phyloP scores from a whole-genome alignment of 2,888 invertebrate genomes.

The Microchrysa polita region DNA sequence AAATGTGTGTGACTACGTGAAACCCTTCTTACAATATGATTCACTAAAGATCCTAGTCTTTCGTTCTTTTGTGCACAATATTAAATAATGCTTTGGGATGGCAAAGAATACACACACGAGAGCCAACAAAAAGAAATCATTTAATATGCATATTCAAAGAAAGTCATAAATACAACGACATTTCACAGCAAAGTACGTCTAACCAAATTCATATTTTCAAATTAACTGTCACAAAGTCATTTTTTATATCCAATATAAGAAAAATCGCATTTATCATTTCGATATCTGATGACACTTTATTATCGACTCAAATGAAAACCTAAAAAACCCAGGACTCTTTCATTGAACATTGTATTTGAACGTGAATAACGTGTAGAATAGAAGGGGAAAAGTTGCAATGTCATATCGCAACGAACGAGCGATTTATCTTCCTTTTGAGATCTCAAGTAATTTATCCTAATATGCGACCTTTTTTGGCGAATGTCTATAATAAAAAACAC shows the following conservation, averaged over 20 bases:
- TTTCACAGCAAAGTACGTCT: too few relatives aligned
- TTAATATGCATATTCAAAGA: too few relatives aligned
- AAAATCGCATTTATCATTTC: slow-evolving; percentile 36
- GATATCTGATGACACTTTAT: slow-evolving; percentile 43
- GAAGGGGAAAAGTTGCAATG: slow-evolving; percentile 32
- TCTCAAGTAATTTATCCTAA: slow-evolving; percentile 44
- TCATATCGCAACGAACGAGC: slow-evolving; percentile 29
- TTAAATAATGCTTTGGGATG: too few relatives aligned
- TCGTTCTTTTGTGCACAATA: too few relatives aligned
- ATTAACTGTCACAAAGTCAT: slow-evolving; percentile 21
- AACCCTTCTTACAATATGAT: too few relatives aligned
- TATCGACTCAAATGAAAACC: slow-evolving; percentile 7
- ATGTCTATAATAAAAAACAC: slow-evolving; percentile 28
- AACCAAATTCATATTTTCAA: not conserved
- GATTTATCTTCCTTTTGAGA: slow-evolving; percentile 41
- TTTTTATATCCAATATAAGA: slow-evolving; percentile 15
- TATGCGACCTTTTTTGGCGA: slow-evolving; percentile 40
- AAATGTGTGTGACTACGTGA: too few relatives aligned
- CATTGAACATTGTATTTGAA: not conserved
- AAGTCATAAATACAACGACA: too few relatives aligned
- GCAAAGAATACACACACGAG: too few relatives aligned
- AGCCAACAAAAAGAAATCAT: too few relatives aligned
- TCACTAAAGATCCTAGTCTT: too few relatives aligned
- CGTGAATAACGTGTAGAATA: not conserved
- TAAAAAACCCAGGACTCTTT: not conserved